A percentile compares a stretch with the other conserved stretches of the same genome.
phyloP scores from a whole-genome alignment of 37 sponge, comb jelly and placozoan species.

The Tethya wilhelma region DNA sequence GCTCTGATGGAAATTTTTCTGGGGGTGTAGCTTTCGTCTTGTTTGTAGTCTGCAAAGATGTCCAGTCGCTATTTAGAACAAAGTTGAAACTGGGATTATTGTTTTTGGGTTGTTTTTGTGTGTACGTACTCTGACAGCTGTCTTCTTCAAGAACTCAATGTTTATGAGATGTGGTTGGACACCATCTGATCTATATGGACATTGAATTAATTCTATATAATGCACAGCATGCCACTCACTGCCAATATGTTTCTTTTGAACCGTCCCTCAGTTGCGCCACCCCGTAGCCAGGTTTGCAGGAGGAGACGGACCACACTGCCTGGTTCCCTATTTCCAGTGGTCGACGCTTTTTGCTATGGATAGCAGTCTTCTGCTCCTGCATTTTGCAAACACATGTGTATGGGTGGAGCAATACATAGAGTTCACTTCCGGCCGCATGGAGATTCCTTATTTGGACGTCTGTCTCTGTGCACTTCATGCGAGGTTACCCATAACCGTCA shows the following conservation, averaged over 20 bases:
- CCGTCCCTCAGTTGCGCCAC: constrained; percentile 86
- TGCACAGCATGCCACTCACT: constrained; percentile 60
- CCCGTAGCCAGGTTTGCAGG: constrained; percentile 97
- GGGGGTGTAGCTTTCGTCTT: constrained; percentile 99
- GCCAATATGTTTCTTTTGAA: constrained; percentile 93
- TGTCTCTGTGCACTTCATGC: too few species aligned
- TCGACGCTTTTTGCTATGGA: too few species aligned
- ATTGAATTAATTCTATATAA: neutral
- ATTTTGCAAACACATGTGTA: too few species aligned
- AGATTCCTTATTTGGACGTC: too few species aligned
- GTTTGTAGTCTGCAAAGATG: constrained; percentile 79
- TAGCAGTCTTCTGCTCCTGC: too few species aligned
- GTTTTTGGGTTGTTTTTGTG: too few species aligned
- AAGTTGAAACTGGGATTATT: too few species aligned
- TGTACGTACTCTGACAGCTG: constrained; percentile 58
- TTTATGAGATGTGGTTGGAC: constrained; percentile 92
- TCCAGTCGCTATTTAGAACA: constrained; percentile 42
- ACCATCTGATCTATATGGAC: constrained; percentile 83
- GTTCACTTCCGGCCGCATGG: too few species aligned
- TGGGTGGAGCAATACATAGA: too few species aligned
- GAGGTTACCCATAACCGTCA: too few species aligned
- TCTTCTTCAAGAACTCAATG: constrained; percentile 89
- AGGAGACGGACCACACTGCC: constrained; percentile 96
- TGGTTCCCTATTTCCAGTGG: constrained; percentile 72
- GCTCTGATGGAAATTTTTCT: constrained; percentile 81